Evolutionary conservation across 2,797 vertebrate species (phyloP).

Genomic region (Tragopan temminckii): DNA sequence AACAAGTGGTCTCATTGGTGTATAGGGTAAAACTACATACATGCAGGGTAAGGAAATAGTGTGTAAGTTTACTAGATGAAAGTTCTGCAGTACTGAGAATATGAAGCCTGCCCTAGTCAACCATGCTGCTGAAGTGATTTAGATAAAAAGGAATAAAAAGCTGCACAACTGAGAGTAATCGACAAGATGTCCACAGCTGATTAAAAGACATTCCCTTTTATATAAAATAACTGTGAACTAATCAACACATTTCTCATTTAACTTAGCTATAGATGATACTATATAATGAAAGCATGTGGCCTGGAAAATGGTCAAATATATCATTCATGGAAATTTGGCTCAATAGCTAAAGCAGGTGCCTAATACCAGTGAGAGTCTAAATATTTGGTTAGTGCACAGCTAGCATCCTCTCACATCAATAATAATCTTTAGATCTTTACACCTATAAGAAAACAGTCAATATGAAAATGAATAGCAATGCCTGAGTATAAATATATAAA

Average conservation of each 20-base stretch:
- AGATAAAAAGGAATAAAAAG: background rate
- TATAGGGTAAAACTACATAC: background rate
- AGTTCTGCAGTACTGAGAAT: background rate
- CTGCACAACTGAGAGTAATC: background rate
- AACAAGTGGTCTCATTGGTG: background rate
- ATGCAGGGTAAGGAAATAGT: background rate
- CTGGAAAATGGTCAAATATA: background rate
- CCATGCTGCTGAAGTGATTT: background rate
- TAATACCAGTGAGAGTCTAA: background rate
- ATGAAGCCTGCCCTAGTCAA: accelerated
- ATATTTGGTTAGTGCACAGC: background rate
- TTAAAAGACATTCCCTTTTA: accelerated
- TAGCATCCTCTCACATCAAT: background rate
- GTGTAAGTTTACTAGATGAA: background rate
- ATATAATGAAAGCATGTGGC: background rate
- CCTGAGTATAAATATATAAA: background rate
- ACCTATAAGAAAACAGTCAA: background rate
- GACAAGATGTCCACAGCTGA: background rate
- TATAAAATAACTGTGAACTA: background rate
- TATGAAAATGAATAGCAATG: background rate
- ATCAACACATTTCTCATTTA: background rate
- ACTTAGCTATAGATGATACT: background rate
- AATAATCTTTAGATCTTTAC: background rate
- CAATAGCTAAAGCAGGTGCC: background rate
- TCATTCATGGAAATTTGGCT: background rate